Conservation (phyloP, 2,797 vertebrate genomes). For the Linurgus olivaceus region DNA sequence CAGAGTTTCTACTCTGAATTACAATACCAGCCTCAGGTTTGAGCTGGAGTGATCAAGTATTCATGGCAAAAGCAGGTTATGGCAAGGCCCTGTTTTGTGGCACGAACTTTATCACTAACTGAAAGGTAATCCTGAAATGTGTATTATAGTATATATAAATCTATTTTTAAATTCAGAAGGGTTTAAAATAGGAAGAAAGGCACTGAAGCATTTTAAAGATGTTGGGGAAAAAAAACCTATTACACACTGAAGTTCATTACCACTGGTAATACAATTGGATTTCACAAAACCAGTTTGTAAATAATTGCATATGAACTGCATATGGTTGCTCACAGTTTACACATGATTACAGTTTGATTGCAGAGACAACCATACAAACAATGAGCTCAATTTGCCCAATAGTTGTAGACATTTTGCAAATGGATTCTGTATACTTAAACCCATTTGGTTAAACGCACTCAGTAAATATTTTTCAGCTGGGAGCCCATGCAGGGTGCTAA, state of each 20-base stretch:
- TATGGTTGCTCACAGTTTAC: conserved; percentile 65
- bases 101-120: neutral
- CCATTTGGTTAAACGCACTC: conserved; percentile 52
- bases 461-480: conserved; percentile 64
- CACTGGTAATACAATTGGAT: conserved; percentile 47
- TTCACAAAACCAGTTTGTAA: conserved; percentile 64
- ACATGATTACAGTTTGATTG: conserved; percentile 70
- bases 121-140: neutral
- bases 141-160: neutral
- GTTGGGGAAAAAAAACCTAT: neutral
- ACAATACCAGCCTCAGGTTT: neutral
- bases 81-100: neutral
- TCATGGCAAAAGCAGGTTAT: neutral
- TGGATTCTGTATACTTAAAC: conserved; percentile 63
- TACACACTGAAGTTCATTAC: conserved; percentile 44
- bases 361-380: conserved; percentile 65
- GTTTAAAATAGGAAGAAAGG: neutral
- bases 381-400: conserved; percentile 65
- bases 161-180: neutral
- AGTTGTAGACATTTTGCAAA: conserved; percentile 68
- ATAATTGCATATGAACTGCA: conserved; percentile 65
- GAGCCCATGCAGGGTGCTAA: neutral
- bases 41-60: neutral
- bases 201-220: conserved; percentile 24
- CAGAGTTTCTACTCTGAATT: neutral